phyloP scores from a whole-genome alignment of 2,797 vertebrate genomes.

The Jordanella pulchra region DNA sequence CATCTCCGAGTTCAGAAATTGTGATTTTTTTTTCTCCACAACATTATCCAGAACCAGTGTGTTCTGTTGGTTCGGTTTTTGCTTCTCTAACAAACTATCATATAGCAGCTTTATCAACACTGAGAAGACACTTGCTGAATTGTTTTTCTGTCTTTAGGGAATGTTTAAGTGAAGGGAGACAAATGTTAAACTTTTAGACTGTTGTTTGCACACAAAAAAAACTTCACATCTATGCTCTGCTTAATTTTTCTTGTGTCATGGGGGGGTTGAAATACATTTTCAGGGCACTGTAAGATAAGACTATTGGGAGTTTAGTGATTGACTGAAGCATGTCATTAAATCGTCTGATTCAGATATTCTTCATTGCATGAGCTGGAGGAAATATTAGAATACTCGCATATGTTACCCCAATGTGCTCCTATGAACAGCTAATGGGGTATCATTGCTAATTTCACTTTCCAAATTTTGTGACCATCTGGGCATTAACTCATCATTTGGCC shows the following conservation, averaged over 20 bases:
- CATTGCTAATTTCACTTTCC: slow-evolving; percentile 11
- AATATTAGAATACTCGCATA: slow-evolving; percentile 5
- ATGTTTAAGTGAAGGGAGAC: too few species aligned
- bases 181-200: background rate
- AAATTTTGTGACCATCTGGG: slow-evolving; percentile 18
- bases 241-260: background rate
- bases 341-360: background rate
- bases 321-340: slow-evolving; percentile 1
- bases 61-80: too few species aligned
- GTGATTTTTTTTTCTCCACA: too few species aligned
- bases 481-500: slow-evolving; percentile 15
- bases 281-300: background rate
- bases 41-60: too few species aligned
- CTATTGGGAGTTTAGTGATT: background rate
- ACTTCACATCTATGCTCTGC: background rate
- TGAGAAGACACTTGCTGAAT: too few species aligned
- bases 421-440: slow-evolving; percentile 5
- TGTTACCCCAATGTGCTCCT: slow-evolving; percentile 1
- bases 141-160: too few species aligned
- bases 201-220: background rate
- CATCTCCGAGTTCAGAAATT: too few species aligned
- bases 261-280: background rate
- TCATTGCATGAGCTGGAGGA: slow-evolving; percentile 9
- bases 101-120: too few species aligned
- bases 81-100: too few species aligned